These are phyloP conservation scores for Hozukius guyotensis DNA, from an alignment of 2,797 vertebrate genomes.

Conservation along the genomic window DNA sequence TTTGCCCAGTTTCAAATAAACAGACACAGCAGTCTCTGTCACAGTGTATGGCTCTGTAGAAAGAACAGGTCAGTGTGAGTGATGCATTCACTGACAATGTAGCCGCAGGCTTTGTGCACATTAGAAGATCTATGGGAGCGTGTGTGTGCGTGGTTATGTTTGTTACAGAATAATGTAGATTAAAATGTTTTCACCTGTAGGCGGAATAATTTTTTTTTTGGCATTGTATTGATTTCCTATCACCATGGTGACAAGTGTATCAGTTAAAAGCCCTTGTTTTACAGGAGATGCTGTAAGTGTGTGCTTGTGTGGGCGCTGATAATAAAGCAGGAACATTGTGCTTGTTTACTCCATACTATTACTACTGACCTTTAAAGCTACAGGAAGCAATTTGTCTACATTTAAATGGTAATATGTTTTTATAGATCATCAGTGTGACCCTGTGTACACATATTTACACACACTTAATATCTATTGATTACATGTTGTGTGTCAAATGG, in stretches of 20 bases:
- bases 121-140: conserved; percentile 12
- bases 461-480: background rate
- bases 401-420: conserved; percentile 36
- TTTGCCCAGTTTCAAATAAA: conserved; percentile 2
- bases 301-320: conserved; percentile 17
- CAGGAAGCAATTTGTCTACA: conserved; percentile 33
- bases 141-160: conserved; percentile 6
- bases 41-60: background rate
- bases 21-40: background rate
- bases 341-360: conserved; percentile 38
- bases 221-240: conserved; percentile 57
- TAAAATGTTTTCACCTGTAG: conserved; percentile 51
- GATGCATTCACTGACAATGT: conserved; percentile 41
- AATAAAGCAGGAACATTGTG: conserved; percentile 32
- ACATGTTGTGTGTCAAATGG: background rate
- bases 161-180: conserved; percentile 53
- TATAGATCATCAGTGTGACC: background rate
- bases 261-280: conserved; percentile 49
- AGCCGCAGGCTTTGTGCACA: conserved; percentile 25
- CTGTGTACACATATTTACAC: background rate
- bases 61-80: conserved; percentile 28
- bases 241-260: conserved; percentile 52
- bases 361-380: conserved; percentile 52
- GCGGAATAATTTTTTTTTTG: conserved; percentile 22
- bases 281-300: conserved; percentile 40